Evolutionary conservation across 1,140 invertebrate genomes (phyloP).

Genomic region (Drosophila rhopaloa): DNA sequence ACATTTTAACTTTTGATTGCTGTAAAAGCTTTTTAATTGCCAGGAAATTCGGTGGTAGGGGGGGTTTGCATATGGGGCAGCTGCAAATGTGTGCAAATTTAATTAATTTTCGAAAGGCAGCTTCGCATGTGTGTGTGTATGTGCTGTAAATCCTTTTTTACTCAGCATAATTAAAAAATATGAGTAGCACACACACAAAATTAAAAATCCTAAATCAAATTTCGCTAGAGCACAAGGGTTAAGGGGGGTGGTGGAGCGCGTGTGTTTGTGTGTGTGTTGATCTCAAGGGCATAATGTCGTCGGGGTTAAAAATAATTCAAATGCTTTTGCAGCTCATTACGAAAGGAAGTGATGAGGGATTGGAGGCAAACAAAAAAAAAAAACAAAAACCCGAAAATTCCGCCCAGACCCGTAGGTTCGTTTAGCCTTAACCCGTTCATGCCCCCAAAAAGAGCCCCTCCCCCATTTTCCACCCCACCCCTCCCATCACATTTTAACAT

Average conservation of each 20-base stretch:
- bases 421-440: constrained; percentile 48
- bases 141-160: constrained; percentile 79
- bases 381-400: constrained; percentile 31
- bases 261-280: constrained; percentile 37
- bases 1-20: constrained; percentile 77
- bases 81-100: constrained; percentile 81
- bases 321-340: constrained; percentile 83
- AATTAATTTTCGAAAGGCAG: constrained; percentile 79
- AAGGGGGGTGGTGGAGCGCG: constrained; percentile 18
- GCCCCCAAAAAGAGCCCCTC: not conserved
- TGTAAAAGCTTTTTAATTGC: constrained; percentile 82
- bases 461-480: not conserved
- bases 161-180: constrained; percentile 84
- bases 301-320: constrained; percentile 84
- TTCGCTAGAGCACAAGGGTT: constrained; percentile 43
- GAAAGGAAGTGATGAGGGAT: constrained; percentile 43
- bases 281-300: constrained; percentile 84
- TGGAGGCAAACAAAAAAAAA: not conserved
- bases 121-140: constrained; percentile 25
- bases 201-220: constrained; percentile 85
- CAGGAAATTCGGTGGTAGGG: constrained; percentile 15
- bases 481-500: constrained; percentile 67
- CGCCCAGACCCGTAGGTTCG: constrained; percentile 71
- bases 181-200: constrained; percentile 74
- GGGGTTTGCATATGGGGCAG: constrained; percentile 32